Evolutionary conservation across 2,113 vertebrate species (phyloP).

Genomic region (Xerus inauris): DNA sequence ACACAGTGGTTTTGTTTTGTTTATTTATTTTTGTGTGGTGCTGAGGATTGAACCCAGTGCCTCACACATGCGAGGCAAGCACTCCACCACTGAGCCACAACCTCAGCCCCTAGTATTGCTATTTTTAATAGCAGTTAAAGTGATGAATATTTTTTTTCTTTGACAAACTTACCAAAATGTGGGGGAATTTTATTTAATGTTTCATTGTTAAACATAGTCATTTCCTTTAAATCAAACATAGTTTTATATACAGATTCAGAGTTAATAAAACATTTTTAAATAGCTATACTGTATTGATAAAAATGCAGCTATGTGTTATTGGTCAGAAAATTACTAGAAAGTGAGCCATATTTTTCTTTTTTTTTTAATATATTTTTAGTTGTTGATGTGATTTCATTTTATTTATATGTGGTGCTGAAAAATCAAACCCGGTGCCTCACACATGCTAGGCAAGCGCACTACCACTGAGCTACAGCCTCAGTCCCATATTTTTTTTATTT

Average conservation of each 20-base stretch:
- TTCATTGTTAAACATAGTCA: constrained; percentile 37
- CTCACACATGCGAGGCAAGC: too few relatives aligned
- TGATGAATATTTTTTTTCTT: neutral
- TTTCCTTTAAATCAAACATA: constrained; percentile 70
- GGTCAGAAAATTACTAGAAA: constrained; percentile 61
- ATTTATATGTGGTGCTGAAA: too few relatives aligned
- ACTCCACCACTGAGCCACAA: too few relatives aligned
- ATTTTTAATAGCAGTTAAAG: constrained; percentile 30
- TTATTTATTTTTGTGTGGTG: too few relatives aligned
- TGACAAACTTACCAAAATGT: constrained; percentile 48
- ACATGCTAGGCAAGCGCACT: too few relatives aligned
- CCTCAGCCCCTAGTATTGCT: too few relatives aligned
- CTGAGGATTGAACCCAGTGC: too few relatives aligned
- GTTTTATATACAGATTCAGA: constrained; percentile 63
- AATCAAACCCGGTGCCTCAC: too few relatives aligned
- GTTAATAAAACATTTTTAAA: constrained; percentile 80
- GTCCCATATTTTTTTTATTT: neutral
- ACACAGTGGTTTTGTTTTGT: too few relatives aligned
- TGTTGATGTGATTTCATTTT: too few relatives aligned
- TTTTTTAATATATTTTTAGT: too few relatives aligned
- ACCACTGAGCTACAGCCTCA: too few relatives aligned
- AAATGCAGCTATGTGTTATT: neutral
- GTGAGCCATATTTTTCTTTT: neutral
- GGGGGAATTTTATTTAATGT: constrained; percentile 64
- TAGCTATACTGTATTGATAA: constrained; percentile 29